Conservation (phyloP, 1,140 invertebrate species). For the Aphaenogaster floridana region DNA sequence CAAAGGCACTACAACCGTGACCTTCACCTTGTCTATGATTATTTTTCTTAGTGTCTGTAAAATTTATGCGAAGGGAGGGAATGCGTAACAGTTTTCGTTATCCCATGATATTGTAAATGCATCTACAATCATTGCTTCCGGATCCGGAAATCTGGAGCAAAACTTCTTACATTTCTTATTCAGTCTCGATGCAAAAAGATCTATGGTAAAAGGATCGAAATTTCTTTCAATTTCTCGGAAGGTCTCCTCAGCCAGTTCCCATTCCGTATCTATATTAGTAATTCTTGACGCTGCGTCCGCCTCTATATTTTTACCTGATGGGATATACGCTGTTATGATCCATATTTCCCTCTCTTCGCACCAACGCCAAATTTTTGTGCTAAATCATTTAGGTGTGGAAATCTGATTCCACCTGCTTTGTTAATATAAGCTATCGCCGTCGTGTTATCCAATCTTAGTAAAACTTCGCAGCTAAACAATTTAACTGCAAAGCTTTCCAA, state of each 20-base stretch:
- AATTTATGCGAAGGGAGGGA: slow-evolving; percentile 9
- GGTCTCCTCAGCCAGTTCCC: neutral
- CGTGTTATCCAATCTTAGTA: neutral
- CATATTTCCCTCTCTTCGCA: neutral
- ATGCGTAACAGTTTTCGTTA: slow-evolving; percentile 1
- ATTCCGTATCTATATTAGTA: neutral
- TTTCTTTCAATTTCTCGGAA: neutral
- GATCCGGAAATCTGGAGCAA: neutral
- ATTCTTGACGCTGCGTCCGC: neutral
- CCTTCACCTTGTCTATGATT: neutral
- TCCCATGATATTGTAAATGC: slow-evolving; percentile 26
- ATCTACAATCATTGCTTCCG: neutral
- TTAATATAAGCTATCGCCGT: slow-evolving; percentile 25
- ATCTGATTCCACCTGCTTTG: neutral
- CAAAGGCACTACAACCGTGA: neutral
- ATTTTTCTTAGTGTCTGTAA: slow-evolving; percentile 11
- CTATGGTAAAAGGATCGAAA: neutral
- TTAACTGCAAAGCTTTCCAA: neutral
- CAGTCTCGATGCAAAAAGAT: slow-evolving; percentile 25
- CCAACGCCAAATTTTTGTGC: neutral
- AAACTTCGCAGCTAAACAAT: neutral
- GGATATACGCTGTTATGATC: neutral
- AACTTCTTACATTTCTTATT: slow-evolving; percentile 38
- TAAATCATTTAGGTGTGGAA: neutral
- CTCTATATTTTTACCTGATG: neutral